phyloP scores from a whole-genome alignment of 2,888 invertebrate species.

The Ryuthela nishihirai region DNA sequence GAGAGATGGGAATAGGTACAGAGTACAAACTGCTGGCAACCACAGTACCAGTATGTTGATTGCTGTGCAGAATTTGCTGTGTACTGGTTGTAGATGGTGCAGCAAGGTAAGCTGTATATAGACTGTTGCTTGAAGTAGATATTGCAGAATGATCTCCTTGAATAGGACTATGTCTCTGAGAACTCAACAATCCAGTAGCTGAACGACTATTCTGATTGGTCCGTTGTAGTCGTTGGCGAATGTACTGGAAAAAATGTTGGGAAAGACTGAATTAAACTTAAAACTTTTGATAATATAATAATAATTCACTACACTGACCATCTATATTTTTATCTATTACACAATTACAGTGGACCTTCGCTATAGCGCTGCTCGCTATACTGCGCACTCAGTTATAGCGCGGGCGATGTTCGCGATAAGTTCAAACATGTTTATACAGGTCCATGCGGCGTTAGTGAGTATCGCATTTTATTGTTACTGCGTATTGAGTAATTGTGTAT shows the following conservation, averaged over 20 bases:
- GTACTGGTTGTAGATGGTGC: background rate
- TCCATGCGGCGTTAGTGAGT: too few relatives aligned
- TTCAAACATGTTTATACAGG: too few relatives aligned
- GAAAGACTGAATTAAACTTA: background rate
- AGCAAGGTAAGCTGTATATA: background rate
- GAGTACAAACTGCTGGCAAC: background rate
- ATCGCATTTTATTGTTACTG: too few relatives aligned
- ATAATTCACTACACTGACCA: too few relatives aligned
- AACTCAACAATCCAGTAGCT: slow-evolving; percentile 15
- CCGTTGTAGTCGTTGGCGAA: slow-evolving; percentile 46
- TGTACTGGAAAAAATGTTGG: slow-evolving; percentile 35
- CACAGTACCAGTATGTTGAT: background rate
- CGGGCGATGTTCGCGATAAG: too few relatives aligned
- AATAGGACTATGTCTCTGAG: slow-evolving; percentile 52
- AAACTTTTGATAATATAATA: background rate
- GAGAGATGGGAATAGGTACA: background rate
- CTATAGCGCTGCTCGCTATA: too few relatives aligned
- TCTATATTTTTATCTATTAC: too few relatives aligned
- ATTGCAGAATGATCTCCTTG: slow-evolving; percentile 57
- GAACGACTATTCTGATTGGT: slow-evolving; percentile 45
- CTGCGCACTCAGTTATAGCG: too few relatives aligned
- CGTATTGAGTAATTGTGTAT: too few relatives aligned
- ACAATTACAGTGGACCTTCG: too few relatives aligned
- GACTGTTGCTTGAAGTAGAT: slow-evolving; percentile 16
- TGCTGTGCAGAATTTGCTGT: background rate